Base-by-base conservation (phyloP, 2,888 invertebrate species). In the Cosmorhoe ocellata region DNA sequence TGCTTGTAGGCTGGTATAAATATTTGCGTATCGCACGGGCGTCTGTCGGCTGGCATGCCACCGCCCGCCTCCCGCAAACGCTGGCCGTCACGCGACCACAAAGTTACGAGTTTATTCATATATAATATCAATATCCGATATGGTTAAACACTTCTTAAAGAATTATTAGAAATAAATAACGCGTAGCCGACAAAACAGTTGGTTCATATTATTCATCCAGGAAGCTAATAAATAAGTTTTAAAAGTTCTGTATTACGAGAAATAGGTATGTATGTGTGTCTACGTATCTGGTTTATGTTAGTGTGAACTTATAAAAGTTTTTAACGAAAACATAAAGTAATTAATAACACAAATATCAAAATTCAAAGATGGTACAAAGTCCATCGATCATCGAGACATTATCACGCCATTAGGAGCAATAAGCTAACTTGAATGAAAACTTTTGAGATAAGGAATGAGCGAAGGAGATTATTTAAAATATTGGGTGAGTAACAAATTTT, bases 401-500 rank as follows among this genome's bases (percentile, higher is more conserved):
- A 63, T 64, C 59, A 50, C 57, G 36, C 57, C 59, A 58, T 57
- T 56, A 51, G 53, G 36, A 57, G 51, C 57, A 58, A 59, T 50
- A 66, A 69, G 63, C 63, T 63, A 66, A 66, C 63, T 63, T 61
- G 61, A 64, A 65, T 69, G 67, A 61, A 70, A 80, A 79, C 66
- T 78, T 78, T 64, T 44, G 49, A 71, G 84, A 84, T 86, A 86
- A 84, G 77, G 74, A 66, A 68, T 69, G 74, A 44, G 69, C 68
- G 72, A 64, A 67, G 71, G 69, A 76, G 76, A 78, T 80, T 82
- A 82, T 84, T 87, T 84, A 80, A 87, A 87, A 85, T 84, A 81
- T 84, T 76, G 76, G 75, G 74, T 73, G 74, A 80, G 84, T 84
- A 81, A 81, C 87, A 84, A 87, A 87, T 86, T 87, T 83, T 81